Percentiles rank a stretch among this genome's conserved stretches.
phyloP scores from a whole-genome alignment of 1,140 invertebrate genomes.

The Cardiocondyla obscurior region DNA sequence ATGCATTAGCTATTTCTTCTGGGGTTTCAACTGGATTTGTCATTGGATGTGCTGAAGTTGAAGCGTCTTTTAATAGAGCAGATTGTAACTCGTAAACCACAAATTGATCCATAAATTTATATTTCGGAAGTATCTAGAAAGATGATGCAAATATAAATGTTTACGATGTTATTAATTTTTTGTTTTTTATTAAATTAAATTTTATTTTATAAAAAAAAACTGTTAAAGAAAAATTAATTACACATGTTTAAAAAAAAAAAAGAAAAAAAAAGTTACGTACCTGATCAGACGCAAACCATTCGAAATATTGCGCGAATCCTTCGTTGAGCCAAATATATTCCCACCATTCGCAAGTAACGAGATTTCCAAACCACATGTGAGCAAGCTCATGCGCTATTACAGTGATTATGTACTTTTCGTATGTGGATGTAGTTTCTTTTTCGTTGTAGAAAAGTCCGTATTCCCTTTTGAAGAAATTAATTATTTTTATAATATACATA shows the following conservation, averaged over 20 bases:
- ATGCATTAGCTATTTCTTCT: slow-evolving; percentile 85
- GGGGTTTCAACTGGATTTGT: slow-evolving; percentile 72
- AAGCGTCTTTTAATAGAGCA: slow-evolving; percentile 73
- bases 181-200: no score
- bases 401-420: slow-evolving; percentile 82
- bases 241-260: no score
- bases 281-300: slow-evolving; percentile 70
- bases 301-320: slow-evolving; percentile 88
- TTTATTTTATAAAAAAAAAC: no score
- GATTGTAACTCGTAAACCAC: slow-evolving; percentile 82
- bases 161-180: not conserved
- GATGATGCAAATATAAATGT: not conserved
- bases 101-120: slow-evolving; percentile 71
- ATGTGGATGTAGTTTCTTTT: slow-evolving; percentile 78
- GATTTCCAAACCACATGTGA: slow-evolving; percentile 89
- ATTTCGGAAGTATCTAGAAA: slow-evolving; percentile 71
- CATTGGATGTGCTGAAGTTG: slow-evolving; percentile 68
- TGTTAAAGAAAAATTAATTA: not conserved
- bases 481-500: not conserved
- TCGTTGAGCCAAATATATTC: slow-evolving; percentile 88
- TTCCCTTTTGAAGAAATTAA: slow-evolving; percentile 81
- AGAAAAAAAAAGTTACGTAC: slow-evolving; percentile 65
- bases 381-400: slow-evolving; percentile 88
- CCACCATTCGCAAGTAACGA: slow-evolving; percentile 89
- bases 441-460: slow-evolving; percentile 86